These are phyloP conservation scores for Ceratina australensis DNA, from an alignment of 1,140 invertebrate species.

Conservation along the genomic window DNA sequence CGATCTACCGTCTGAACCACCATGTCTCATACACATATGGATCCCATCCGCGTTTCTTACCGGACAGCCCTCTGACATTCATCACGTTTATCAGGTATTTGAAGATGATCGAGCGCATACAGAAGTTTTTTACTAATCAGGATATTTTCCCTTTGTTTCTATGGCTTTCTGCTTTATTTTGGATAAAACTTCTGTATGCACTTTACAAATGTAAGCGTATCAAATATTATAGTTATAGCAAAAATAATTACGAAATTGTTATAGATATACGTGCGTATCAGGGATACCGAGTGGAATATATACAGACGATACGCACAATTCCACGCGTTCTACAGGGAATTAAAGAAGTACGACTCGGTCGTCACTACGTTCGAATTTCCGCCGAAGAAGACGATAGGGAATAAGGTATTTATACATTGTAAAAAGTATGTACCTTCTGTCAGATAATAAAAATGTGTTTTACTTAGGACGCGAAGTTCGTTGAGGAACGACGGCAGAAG, in stretches of 20 bases:
- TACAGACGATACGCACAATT: slow-evolving; percentile 95
- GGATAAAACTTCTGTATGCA: too few relatives aligned
- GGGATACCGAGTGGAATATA: slow-evolving; percentile 95
- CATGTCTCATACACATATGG: slow-evolving; percentile 90
- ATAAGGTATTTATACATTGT: slow-evolving; percentile 84
- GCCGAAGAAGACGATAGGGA: slow-evolving; percentile 94
- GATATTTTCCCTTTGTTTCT: too few relatives aligned
- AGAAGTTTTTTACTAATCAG: too few relatives aligned
- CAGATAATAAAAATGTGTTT: background rate
- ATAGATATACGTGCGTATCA: slow-evolving; percentile 91
- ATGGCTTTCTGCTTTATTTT: too few relatives aligned
- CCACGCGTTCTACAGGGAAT: slow-evolving; percentile 87
- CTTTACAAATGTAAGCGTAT: background rate
- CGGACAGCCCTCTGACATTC: slow-evolving; percentile 86
- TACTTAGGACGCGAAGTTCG: slow-evolving; percentile 87
- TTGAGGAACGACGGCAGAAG: slow-evolving; percentile 87
- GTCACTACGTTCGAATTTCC: slow-evolving; percentile 93
- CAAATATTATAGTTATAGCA: background rate
- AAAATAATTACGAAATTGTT: slow-evolving; percentile 10
- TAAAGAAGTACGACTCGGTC: slow-evolving; percentile 90
- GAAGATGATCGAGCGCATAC: background rate
- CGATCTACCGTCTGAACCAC: slow-evolving; percentile 73
- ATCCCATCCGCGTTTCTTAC: slow-evolving; percentile 94
- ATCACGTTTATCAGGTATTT: slow-evolving; percentile 94
- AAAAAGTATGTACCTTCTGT: slow-evolving; percentile 3